Conservation (phyloP, 1,140 invertebrate genomes). For the Prorops nasuta region DNA sequence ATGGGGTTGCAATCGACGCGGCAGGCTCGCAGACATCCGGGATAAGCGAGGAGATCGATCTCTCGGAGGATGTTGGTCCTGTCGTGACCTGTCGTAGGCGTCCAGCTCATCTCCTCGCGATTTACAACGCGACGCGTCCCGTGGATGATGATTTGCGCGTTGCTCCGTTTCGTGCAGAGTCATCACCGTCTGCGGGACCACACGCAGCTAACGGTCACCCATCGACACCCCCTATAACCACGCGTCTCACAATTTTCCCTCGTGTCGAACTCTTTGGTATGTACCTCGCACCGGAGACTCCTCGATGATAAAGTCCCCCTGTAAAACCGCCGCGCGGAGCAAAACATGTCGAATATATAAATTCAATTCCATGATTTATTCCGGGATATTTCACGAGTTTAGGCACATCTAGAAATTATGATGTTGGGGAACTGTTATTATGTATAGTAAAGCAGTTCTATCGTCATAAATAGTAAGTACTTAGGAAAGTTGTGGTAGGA, state of each 20-base stretch:
- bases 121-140: slow-evolving; percentile 28
- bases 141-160: slow-evolving; percentile 37
- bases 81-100: slow-evolving; percentile 20
- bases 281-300: slow-evolving; percentile 5
- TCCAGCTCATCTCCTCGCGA: slow-evolving; percentile 14
- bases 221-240: too few relatives aligned
- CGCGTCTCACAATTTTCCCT: too few relatives aligned
- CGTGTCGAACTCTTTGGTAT: slow-evolving; percentile 1
- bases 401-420: neutral
- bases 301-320: slow-evolving; percentile 23
- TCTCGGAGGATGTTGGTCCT: slow-evolving; percentile 15
- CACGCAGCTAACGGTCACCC: slow-evolving; percentile 11
- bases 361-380: neutral
- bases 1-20: too few relatives aligned
- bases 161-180: neutral
- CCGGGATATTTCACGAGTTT: neutral
- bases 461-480: neutral
- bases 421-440: neutral
- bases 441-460: neutral
- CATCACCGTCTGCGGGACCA: slow-evolving; percentile 6
- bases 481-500: neutral
- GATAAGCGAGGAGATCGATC: slow-evolving; percentile 23
- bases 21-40: too few relatives aligned
- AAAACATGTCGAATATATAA: slow-evolving; percentile 30
- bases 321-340: slow-evolving; percentile 23